Conservation (phyloP, 2,888 invertebrate species). For the Morpho achilles region DNA sequence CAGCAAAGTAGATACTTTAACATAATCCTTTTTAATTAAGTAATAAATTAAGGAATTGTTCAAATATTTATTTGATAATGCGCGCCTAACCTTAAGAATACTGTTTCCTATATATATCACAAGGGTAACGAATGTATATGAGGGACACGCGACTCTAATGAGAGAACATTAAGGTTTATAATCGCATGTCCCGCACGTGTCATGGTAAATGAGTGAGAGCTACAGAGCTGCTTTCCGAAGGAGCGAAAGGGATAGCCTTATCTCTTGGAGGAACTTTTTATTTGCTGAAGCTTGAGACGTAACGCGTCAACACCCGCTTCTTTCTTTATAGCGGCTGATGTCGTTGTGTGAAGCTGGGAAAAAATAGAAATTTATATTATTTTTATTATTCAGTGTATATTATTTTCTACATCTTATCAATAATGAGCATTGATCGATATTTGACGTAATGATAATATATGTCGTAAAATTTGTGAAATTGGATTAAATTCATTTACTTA, state of each 20-base stretch:
- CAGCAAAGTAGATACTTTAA: too few relatives aligned
- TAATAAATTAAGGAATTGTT: neutral
- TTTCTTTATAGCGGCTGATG: conserved; percentile 58
- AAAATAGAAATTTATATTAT: neutral
- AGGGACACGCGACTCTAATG: conserved; percentile 10
- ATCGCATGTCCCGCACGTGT: conserved; percentile 18
- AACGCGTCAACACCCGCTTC: conserved; percentile 70
- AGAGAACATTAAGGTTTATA: conserved; percentile 4
- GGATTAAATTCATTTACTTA: too few relatives aligned
- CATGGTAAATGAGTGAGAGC: conserved; percentile 22
- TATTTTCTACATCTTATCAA: too few relatives aligned
- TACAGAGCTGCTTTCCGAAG: conserved; percentile 8
- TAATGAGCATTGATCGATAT: too few relatives aligned
- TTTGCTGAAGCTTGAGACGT: conserved; percentile 73
- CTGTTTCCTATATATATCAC: conserved; percentile 19
- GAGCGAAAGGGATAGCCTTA: conserved; percentile 39
- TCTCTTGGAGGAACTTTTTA: conserved; percentile 75
- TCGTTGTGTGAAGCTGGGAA: conserved; percentile 65
- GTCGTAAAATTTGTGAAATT: too few relatives aligned
- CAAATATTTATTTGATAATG: conserved; percentile 1
- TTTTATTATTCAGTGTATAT: neutral
- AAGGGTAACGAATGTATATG: conserved; percentile 15
- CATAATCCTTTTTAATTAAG: neutral
- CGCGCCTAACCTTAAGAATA: conserved; percentile 1
- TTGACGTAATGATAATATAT: too few relatives aligned